phyloP scores from a whole-genome alignment of 2,113 vertebrate genomes.

The Agapornis roseicollis region DNA sequence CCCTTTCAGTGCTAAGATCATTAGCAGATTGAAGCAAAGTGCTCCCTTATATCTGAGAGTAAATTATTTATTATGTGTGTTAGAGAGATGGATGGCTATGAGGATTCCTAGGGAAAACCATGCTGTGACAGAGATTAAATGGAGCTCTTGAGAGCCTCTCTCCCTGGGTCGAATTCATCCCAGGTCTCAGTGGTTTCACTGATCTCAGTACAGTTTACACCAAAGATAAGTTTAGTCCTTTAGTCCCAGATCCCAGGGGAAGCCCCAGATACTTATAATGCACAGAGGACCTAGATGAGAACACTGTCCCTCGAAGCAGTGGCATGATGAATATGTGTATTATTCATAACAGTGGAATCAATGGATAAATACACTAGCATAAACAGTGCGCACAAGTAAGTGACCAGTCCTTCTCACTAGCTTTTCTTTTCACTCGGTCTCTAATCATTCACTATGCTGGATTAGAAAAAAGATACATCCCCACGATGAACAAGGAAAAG shows the following conservation, averaged over 20 bases:
- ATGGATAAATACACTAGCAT: background rate
- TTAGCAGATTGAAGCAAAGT: slow-evolving; percentile 56
- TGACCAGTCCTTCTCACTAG: background rate
- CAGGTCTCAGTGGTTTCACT: background rate
- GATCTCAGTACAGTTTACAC: slow-evolving; percentile 12
- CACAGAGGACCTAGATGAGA: slow-evolving; percentile 16
- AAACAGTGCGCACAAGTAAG: background rate
- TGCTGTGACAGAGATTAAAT: slow-evolving; percentile 30
- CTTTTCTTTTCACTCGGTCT: background rate
- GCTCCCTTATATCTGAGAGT: slow-evolving; percentile 13
- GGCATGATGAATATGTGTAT: slow-evolving; percentile 22
- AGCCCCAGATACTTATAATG: slow-evolving; percentile 15
- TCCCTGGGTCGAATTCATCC: slow-evolving; percentile 9
- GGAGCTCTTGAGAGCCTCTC: background rate
- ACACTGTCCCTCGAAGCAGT: slow-evolving; percentile 19
- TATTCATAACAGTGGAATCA: slow-evolving; percentile 41
- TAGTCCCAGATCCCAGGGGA: slow-evolving; percentile 32
- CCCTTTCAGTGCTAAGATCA: slow-evolving; percentile 25
- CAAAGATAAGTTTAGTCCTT: slow-evolving; percentile 8
- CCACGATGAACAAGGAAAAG: background rate
- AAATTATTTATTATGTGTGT: slow-evolving; percentile 65
- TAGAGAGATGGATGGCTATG: slow-evolving; percentile 43
- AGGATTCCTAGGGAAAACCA: slow-evolving; percentile 45
- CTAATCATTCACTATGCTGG: background rate
- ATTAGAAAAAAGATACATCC: background rate